Conservation (phyloP, 1,140 invertebrate genomes). For the Drosophila yakuba region DNA sequence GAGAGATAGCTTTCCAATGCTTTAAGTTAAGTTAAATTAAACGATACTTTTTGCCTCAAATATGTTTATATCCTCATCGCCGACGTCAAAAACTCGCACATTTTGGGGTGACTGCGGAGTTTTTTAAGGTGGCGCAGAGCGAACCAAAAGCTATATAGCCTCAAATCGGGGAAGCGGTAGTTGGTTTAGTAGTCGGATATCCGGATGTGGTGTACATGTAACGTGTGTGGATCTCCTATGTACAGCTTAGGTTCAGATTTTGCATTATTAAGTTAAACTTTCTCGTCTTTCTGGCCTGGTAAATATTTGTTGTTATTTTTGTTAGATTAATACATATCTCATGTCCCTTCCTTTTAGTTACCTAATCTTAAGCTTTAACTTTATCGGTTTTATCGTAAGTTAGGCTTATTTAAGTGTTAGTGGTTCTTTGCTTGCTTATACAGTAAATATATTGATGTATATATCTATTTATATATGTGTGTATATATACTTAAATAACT, state of each 20-base stretch:
- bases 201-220: constrained; percentile 37
- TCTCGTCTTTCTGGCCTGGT: constrained; percentile 50
- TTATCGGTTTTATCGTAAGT: constrained; percentile 62
- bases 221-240: constrained; percentile 38
- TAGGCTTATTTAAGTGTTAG: constrained; percentile 81
- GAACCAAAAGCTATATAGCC: constrained; percentile 23
- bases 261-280: constrained; percentile 63
- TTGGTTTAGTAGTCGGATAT: constrained; percentile 5
- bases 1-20: background rate
- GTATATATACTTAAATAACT: constrained; percentile 69
- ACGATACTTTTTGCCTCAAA: constrained; percentile 23
- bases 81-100: constrained; percentile 50
- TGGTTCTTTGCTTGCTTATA: constrained; percentile 81
- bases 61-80: constrained; percentile 15
- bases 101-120: constrained; percentile 62
- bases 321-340: constrained; percentile 68
- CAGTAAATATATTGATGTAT: constrained; percentile 62
- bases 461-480: constrained; percentile 43
- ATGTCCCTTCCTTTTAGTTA: constrained; percentile 42
- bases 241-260: constrained; percentile 62
- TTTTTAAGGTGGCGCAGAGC: constrained; percentile 39
- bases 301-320: constrained; percentile 59
- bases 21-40: constrained; percentile 24
- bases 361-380: constrained; percentile 65
- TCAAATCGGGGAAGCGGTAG: constrained; percentile 27